Base-by-base conservation (phyloP, 2,888 invertebrate genomes). In the Charanyca ferruginea region DNA sequence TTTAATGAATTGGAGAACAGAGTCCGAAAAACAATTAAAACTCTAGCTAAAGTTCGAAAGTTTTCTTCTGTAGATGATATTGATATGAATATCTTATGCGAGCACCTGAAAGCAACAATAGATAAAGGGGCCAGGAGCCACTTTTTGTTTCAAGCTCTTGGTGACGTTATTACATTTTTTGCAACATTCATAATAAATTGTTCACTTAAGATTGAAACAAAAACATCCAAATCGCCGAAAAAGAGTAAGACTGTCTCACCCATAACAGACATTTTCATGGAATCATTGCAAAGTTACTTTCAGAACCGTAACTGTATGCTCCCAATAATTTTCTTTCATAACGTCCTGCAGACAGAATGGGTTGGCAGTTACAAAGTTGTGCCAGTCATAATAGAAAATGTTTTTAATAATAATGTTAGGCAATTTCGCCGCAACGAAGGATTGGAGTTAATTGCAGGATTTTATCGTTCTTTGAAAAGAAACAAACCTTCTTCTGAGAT, bases 351-450 rank as follows among this genome's bases (percentile, higher is more conserved):
- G 82, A 89, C 96, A 3, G 96, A 96, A 75, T 98, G 97, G 97
- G 91, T 92, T 44, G 97, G 97, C 6, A 96, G 96, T 77, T 96
- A 96, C 90, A 90, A 94, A 49, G 91, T 98, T 54, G 93, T 96
- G 3, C 95, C 96, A 0, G 84, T 96, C 55, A 86, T 97, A 57
- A 92, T 96, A n/a, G 93, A 96, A 25, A 96, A 96, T 83, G 94
- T 97, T 59, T 97, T 97, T 69, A 95, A 96, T 60, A 88, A 91
- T 20, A 94, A 95, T 22, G 96, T 97, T 3, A 94, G 97, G 69
- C 96, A 96, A 35, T 97, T 97, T 83, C 94, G 97, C 25, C 96
- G 97, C 48, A 96, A 96, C 72, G 97, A 97, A 91, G 97, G 97
- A 0, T 83, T 97, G 1, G 97, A 97, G 83, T 90, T 98, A 66